These are phyloP conservation scores for Subacronicta megacephala DNA, from an alignment of 2,888 invertebrate species.

Conservation along the genomic window DNA sequence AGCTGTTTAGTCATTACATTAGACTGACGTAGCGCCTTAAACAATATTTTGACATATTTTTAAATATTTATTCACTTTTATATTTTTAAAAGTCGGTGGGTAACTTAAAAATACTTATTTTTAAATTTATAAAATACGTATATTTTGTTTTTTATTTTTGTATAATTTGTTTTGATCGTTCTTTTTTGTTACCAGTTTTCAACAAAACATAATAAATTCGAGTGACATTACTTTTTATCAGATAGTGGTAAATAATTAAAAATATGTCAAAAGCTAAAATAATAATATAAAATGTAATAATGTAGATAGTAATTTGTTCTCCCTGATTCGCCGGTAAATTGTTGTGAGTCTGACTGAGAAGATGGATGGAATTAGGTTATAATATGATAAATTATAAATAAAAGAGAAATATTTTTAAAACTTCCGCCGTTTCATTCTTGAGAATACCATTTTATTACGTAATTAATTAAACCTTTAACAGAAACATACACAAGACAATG, in stretches of 20 bases:
- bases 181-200: background rate
- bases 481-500: background rate
- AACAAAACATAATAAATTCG: background rate
- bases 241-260: slow-evolving; percentile 61
- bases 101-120: too few species aligned
- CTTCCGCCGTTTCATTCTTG: slow-evolving; percentile 61
- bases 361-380: slow-evolving; percentile 82
- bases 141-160: background rate
- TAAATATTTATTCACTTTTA: slow-evolving; percentile 57
- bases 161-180: background rate
- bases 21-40: slow-evolving; percentile 83
- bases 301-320: slow-evolving; percentile 76
- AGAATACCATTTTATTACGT: slow-evolving; percentile 39
- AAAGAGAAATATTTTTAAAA: slow-evolving; percentile 87
- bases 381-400: slow-evolving; percentile 86
- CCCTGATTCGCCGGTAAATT: slow-evolving; percentile 76
- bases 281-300: slow-evolving; percentile 60
- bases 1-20: slow-evolving; percentile 81
- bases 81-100: too few species aligned
- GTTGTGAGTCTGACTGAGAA: slow-evolving; percentile 77
- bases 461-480: slow-evolving; percentile 1
- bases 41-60: slow-evolving; percentile 67
- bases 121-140: too few species aligned
- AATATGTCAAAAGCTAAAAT: slow-evolving; percentile 63
- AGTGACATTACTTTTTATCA: background rate